Percentiles rank a stretch among this genome's conserved stretches.
Conservation (phyloP, 2,113 vertebrate species). For the Chaetorhynchus papuensis region DNA sequence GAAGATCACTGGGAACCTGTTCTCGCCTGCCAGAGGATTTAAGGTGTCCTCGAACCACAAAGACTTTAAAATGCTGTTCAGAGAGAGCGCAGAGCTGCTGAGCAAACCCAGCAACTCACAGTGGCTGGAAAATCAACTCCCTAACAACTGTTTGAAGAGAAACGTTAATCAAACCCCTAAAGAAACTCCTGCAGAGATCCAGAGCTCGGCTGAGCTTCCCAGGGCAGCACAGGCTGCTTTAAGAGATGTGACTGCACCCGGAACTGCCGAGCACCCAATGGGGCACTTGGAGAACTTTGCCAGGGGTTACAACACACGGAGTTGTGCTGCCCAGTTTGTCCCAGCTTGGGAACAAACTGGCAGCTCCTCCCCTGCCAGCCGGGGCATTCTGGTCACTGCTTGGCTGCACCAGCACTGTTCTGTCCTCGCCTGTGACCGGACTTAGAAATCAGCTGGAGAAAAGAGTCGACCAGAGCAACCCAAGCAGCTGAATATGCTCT, state of each 20-base stretch:
- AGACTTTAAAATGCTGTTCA: neutral
- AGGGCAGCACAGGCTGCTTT: neutral
- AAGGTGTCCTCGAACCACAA: neutral
- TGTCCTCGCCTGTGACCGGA: neutral
- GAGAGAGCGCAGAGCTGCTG: neutral
- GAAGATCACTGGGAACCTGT: neutral
- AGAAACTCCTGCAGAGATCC: fast-evolving
- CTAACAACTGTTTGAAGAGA: fast-evolving
- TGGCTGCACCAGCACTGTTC: neutral
- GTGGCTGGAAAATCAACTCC: neutral
- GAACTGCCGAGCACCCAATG: neutral
- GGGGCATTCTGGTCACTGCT: neutral
- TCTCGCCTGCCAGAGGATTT: neutral
- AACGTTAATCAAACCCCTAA: fast-evolving
- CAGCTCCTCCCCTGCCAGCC: neutral
- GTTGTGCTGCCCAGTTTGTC: neutral
- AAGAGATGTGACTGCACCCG: fast-evolving
- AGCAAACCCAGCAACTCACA: neutral
- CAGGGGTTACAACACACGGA: fast-evolving
- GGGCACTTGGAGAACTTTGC: neutral
- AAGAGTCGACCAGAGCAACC: neutral
- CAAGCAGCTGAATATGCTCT: fast-evolving
- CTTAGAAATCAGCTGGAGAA: neutral
- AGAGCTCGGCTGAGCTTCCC: fast-evolving
- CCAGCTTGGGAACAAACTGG: fast-evolving